These are phyloP conservation scores for Poecile atricapillus DNA, from an alignment of 2,113 vertebrate genomes.

Conservation along the genomic window DNA sequence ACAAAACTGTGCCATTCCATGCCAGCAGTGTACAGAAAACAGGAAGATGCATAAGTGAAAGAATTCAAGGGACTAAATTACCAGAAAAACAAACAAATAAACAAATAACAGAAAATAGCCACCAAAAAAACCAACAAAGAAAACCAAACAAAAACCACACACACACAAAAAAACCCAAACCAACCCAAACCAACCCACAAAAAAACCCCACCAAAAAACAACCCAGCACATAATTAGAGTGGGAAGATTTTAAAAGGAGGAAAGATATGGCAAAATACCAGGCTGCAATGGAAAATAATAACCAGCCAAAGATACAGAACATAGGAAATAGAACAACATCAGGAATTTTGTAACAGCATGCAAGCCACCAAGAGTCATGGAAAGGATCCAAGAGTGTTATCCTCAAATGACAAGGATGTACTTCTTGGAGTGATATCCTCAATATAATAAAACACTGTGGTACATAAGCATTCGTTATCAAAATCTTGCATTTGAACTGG, in stretches of 20 bases:
- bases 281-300: not conserved
- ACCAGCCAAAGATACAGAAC: not conserved
- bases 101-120: not conserved
- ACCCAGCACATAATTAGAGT: not conserved
- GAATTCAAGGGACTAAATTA: not conserved
- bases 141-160: not conserved
- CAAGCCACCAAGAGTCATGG: slow-evolving; percentile 14
- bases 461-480: not conserved
- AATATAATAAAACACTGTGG: not conserved
- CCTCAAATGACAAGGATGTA: slow-evolving; percentile 29
- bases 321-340: not conserved
- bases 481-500: not conserved
- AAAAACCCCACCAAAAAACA: not conserved
- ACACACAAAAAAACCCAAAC: not conserved
- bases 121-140: not conserved
- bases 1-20: not conserved
- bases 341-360: not conserved
- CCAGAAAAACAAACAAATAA: not conserved
- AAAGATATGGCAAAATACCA: slow-evolving; percentile 15
- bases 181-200: not conserved
- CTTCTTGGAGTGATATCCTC: not conserved
- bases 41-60: not conserved
- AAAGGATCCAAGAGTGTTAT: slow-evolving; percentile 27
- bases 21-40: not conserved
- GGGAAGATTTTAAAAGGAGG: not conserved